These are phyloP conservation scores for Drosophila quasianomalipes DNA, from an alignment of 2,888 invertebrate genomes.

Conservation along the genomic window DNA sequence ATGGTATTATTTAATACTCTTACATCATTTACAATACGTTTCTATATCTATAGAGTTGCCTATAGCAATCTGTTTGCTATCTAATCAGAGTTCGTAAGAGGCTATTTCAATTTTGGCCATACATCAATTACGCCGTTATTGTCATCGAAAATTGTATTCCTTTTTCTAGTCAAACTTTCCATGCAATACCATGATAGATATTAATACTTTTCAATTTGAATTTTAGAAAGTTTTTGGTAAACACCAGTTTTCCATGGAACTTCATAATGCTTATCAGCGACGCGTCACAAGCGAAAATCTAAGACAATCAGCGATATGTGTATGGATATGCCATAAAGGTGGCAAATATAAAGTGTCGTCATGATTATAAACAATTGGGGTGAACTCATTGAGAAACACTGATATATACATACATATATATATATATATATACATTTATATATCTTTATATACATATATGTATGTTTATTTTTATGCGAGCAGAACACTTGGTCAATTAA, in stretches of 20 bases:
- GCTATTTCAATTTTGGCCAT: background rate
- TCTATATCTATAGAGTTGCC: background rate
- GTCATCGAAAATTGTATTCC: background rate
- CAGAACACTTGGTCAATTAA: background rate
- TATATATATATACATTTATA: background rate
- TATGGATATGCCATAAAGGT: no score
- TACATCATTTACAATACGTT: constrained; percentile 1
- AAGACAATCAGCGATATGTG: constrained; percentile 19
- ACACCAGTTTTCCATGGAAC: constrained; percentile 9
- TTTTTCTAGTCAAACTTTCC: background rate
- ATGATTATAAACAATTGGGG: constrained; percentile 22
- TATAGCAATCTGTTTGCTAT: background rate
- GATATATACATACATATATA: background rate
- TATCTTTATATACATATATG: background rate
- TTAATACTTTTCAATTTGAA: background rate
- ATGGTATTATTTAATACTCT: background rate
- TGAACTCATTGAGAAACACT: constrained; percentile 10
- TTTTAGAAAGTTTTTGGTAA: constrained; percentile 3
- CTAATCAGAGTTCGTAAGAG: background rate
- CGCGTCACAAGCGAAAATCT: constrained; percentile 24
- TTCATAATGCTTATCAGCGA: constrained; percentile 11
- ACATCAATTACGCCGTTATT: background rate
- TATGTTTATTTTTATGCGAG: background rate
- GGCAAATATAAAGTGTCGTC: constrained; percentile 16
- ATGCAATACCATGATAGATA: background rate